phyloP scores from a whole-genome alignment of 2,888 invertebrate species.

The Rhaphigaster nebulosa region DNA sequence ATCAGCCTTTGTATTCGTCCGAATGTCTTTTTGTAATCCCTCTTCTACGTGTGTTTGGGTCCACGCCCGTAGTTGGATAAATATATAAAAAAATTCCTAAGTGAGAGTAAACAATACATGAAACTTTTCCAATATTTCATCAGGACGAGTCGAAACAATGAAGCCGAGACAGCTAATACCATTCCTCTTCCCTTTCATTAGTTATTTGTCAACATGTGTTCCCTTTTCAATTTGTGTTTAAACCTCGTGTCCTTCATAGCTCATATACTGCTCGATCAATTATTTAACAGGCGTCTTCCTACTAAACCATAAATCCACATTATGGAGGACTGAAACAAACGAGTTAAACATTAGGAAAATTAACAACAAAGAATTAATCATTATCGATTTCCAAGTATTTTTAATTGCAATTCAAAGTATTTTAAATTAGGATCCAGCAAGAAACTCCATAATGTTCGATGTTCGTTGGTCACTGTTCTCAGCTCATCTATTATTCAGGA shows the following conservation, averaged over 20 bases:
- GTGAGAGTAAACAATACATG: not conserved
- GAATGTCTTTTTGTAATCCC: slow-evolving; percentile 32
- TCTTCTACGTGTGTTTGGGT: not conserved
- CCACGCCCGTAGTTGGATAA: not conserved
- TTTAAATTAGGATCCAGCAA: not conserved
- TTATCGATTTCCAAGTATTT: not conserved
- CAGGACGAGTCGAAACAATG: not conserved
- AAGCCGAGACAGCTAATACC: not conserved
- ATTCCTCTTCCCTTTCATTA: not conserved
- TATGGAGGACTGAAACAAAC: not conserved
- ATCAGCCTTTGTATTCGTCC: not conserved
- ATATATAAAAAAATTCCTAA: not conserved
- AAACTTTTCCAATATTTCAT: slow-evolving; percentile 39
- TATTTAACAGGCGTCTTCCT: not conserved
- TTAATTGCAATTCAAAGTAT: not conserved
- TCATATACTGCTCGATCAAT: not conserved
- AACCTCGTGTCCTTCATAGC: not conserved
- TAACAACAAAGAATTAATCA: not conserved
- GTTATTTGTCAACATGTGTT: not conserved
- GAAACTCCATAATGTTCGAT: too few species aligned
- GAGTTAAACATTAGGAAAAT: not conserved
- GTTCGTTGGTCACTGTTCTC: too few species aligned
- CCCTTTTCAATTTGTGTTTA: not conserved
- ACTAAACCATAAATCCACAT: not conserved
- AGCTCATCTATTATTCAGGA: too few species aligned